Base-by-base conservation (phyloP, 2,797 vertebrate species). In the Brachyalestes nurse region DNA sequence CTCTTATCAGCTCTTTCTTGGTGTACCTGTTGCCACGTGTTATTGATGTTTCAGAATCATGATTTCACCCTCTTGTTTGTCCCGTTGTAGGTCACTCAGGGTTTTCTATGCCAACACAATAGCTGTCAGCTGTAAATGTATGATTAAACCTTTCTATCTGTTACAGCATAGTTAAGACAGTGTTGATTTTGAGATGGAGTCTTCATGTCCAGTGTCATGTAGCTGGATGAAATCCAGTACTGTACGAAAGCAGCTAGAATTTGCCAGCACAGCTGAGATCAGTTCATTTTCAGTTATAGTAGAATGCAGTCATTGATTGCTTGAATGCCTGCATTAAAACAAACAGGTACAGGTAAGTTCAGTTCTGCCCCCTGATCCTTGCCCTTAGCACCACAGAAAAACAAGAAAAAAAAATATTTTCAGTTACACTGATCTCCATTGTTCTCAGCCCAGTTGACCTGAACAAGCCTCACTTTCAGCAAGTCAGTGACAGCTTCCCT, bases 61-160 rank as follows among this genome's bases (percentile, higher is more conserved):
- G 65, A 73, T 71, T 49, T 45, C 69, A 64, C 55, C 73, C 60
- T 55, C 25, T 65, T 53, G n/a, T 83, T 79, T 38, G 64, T 84
- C 65, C 78, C 55, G 64, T 57, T 88, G 89, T 92, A 93, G 88
- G 88, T 93, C 92, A 94, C 94, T 95, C 94, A 95, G 94, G 93
- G 91, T 93, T 93, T 93, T 92, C 91, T 93, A 93, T 88, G 88
- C 90, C 91, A 92, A 89, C 90, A 89, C 86, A 83, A 86, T 51
- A 89, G 81, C 86, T 87, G 85, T 89, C 88, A 82, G 90, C 88
- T 82, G 88, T 83, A 82, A 93, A 60, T 25, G 72, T 87, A 83
- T 87, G 21, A 19, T 51, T n/a, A 21, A 75, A 34, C 49, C 38
- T 72, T 72, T 47, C 67, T 72, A 10, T 78, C 58, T 78, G 81